Evolutionary conservation across 2,113 vertebrate genomes (phyloP), one percentile per base, ranked within the genome.

Genomic region (Lipophrys pholis): DNA sequence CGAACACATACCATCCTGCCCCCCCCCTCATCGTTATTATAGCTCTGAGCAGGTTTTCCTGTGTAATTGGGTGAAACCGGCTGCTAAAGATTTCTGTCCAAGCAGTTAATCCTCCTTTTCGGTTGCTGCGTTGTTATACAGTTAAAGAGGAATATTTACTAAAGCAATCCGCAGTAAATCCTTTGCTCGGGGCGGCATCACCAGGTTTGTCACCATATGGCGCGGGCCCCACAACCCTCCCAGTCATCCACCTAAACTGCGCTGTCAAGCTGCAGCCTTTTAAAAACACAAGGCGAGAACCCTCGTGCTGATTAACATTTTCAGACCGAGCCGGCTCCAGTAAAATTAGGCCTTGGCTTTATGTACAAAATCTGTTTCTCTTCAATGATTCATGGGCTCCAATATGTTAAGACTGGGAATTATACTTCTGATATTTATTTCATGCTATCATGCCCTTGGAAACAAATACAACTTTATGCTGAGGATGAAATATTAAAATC

Each of bases 401-500:
- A 90, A 86, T 86, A 90, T 90, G 92, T 85, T 89, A 83, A 87
- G 81, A 81, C 84, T 86, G 87, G 83, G 82, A 92, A 92, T 91
- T 89, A 89, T 86, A 87, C 80, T 85, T 87, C 73, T 91, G 84
- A 91, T 92, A 90, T 92, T 90, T 92, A 92, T 89, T 92, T 92
- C 85, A 92, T 90, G 83, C 71, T 83, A 88, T 89, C 89, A 81
- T 81, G 86, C 89, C 89, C 89, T 87, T 83, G 87, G 85, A 93
- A 94, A 92, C 91, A 93, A 94, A 93, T 93, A 90, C 30, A 89
- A 90, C 86, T 94, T 93, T 87, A 90, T 91, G 89, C 87, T 86
- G 87, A 81, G 73, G 68, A 94, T 94, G 80, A 94, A 94, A 94
- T 93, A 93, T 93, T 93, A 91, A 94, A 90, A 86, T 85, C 87